phyloP scores from a whole-genome alignment of 2,888 invertebrate genomes.

The Drosophila macrospina region DNA sequence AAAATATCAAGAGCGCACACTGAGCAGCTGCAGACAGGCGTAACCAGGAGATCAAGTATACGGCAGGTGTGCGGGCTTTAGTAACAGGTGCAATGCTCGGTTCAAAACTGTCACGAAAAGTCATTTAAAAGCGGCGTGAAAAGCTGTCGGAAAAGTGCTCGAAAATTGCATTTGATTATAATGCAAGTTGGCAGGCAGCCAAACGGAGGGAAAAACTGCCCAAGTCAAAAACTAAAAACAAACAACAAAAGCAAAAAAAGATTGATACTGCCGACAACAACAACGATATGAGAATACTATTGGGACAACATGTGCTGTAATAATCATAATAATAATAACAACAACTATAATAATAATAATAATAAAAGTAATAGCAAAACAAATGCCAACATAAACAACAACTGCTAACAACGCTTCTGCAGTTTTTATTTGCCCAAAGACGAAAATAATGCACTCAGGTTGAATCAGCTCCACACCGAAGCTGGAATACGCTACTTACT shows the following conservation, averaged over 20 bases:
- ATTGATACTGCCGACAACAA: constrained; percentile 42
- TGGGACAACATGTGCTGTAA: constrained; percentile 50
- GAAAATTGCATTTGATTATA: constrained; percentile 64
- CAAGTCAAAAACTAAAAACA: constrained; percentile 17
- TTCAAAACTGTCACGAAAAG: constrained; percentile 48
- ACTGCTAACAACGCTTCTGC: constrained; percentile 21
- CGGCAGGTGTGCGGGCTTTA: constrained; percentile 9
- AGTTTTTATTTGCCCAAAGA: constrained; percentile 1
- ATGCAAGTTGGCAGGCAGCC: constrained; percentile 59
- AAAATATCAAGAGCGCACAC: constrained; percentile 56
- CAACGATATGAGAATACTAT: constrained; percentile 17
- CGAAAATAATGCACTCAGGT: not conserved
- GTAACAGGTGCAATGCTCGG: constrained; percentile 36
- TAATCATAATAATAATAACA: constrained; percentile 37
- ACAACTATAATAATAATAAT: constrained; percentile 48
- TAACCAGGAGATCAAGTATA: constrained; percentile 46
- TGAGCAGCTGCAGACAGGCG: constrained; percentile 44
- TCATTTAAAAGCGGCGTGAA: constrained; percentile 48
- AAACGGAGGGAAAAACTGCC: constrained; percentile 20
- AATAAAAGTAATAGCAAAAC: constrained; percentile 39
- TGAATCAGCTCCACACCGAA: not conserved
- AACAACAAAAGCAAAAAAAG: not conserved
- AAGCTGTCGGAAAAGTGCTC: constrained; percentile 44
- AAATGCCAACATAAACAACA: constrained; percentile 41
- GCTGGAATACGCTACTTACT: not conserved